Conservation (phyloP, 2,888 invertebrate species). For the Clanis bilineata region DNA sequence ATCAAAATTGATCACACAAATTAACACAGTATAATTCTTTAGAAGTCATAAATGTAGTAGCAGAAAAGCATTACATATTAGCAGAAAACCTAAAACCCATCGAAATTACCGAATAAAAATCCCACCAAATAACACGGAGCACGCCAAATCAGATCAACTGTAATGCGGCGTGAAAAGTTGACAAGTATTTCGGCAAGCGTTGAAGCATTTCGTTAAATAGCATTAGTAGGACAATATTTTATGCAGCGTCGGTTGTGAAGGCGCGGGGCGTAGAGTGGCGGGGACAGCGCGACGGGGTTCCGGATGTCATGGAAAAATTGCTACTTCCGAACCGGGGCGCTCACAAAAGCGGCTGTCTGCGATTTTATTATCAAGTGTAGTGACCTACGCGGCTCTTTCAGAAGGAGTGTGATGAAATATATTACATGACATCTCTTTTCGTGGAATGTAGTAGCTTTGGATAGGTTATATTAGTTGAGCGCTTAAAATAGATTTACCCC, state of each 20-base stretch:
- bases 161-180: constrained; percentile 29
- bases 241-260: constrained; percentile 42
- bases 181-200: constrained; percentile 46
- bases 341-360: constrained; percentile 63
- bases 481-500: no score
- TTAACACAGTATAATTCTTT: no score
- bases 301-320: constrained; percentile 76
- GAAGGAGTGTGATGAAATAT: constrained; percentile 55
- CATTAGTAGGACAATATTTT: constrained; percentile 54
- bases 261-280: constrained; percentile 41
- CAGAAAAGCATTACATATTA: not conserved
- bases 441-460: constrained; percentile 15
- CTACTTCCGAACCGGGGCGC: constrained; percentile 67
- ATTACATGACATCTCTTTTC: constrained; percentile 49
- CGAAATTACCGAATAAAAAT: not conserved
- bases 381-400: constrained; percentile 57
- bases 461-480: no score
- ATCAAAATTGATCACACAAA: no score
- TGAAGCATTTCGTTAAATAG: constrained; percentile 51
- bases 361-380: constrained; percentile 67
- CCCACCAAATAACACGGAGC: not conserved
- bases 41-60: no score
- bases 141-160: constrained; percentile 23
- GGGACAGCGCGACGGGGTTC: constrained; percentile 64
- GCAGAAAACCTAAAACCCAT: not conserved